A percentile compares a stretch with the other conserved stretches of the same genome.
Evolutionary conservation across 2,113 vertebrate species (phyloP).

Genomic region (Glaucidium brasilianum): DNA sequence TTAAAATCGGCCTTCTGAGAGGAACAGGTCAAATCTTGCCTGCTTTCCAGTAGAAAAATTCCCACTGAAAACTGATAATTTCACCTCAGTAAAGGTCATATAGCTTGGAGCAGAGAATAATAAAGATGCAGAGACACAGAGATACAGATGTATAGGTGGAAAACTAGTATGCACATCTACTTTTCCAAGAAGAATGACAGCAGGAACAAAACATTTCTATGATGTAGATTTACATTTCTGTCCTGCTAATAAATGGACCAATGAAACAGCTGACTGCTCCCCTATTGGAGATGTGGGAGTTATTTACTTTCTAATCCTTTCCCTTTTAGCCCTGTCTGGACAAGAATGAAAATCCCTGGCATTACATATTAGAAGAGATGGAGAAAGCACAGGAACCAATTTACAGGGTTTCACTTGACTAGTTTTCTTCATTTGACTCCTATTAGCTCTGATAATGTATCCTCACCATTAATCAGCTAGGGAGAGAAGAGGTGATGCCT

Average conservation of each 20-base stretch:
- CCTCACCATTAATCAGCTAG: slow-evolving; percentile 78
- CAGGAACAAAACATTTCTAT: background rate
- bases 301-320: slow-evolving; percentile 88
- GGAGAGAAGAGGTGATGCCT: slow-evolving; percentile 63
- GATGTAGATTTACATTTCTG: slow-evolving; percentile 69
- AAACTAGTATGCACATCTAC: background rate
- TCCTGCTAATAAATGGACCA: slow-evolving; percentile 73
- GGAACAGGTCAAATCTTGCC: background rate
- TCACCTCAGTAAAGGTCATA: background rate
- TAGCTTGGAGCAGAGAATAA: background rate
- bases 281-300: slow-evolving; percentile 78
- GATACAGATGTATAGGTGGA: background rate
- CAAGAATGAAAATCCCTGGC: slow-evolving; percentile 73
- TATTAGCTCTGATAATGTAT: slow-evolving; percentile 92
- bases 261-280: slow-evolving; percentile 84
- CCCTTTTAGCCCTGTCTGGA: slow-evolving; percentile 75
- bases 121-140: background rate
- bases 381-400: slow-evolving; percentile 78
- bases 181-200: slow-evolving; percentile 14
- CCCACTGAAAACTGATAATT: background rate
- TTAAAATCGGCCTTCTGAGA: background rate
- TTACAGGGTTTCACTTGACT: slow-evolving; percentile 84
- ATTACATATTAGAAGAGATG: slow-evolving; percentile 69
- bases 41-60: background rate
- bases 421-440: slow-evolving; percentile 90